Base-by-base conservation (phyloP, 2,888 invertebrate species). In the Notodromas monacha region DNA sequence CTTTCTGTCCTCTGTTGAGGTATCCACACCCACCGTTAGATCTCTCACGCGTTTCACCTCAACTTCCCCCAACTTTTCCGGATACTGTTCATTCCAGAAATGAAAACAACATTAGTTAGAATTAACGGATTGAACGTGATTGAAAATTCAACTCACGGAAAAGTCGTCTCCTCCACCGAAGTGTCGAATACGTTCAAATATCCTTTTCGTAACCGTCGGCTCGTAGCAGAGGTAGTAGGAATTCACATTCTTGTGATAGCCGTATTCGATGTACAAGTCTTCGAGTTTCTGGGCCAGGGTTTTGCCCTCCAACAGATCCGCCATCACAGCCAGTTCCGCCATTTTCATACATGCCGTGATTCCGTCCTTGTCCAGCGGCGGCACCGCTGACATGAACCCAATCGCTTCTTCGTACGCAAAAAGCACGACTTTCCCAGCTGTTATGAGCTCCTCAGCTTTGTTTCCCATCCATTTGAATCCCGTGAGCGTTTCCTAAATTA, bases 391-490 rank as follows among this genome's bases (percentile, higher is more conserved):
- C 89, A 96, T 89, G 46, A 74, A 92, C 1, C 89, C 96, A 44
- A 99, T 89, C 1, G 92, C 89, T 52, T 99, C 96, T 47, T 99
- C 96, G 50, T 73, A 99, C 1, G 86, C 84, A 50, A 89, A 81
- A 31, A 96, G 47, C 0, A 86, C 72, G 6, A 55, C 50, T 41
- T 74, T 72, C 15, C 65, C 69, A 32, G 65, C 50, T 33, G 60
- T 52, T 16, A 65, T 49, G 32, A 84, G 50, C 4, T 77, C 62
- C 15, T 65, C 54, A 0, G 72, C 60, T 41, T 61, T 61, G 49
- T 89, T 92, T 4, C 79, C 92, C 76, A 99, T 86, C 89, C 89
- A 99, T 45, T 99, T 99, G 47, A 99, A 99, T 0, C 96, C 96
- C 1, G 96, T 99, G 31, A 96, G 56, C 0, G 96, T 92, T 52